phyloP scores from a whole-genome alignment of 2,113 vertebrate genomes.

The Nymphicus hollandicus region DNA sequence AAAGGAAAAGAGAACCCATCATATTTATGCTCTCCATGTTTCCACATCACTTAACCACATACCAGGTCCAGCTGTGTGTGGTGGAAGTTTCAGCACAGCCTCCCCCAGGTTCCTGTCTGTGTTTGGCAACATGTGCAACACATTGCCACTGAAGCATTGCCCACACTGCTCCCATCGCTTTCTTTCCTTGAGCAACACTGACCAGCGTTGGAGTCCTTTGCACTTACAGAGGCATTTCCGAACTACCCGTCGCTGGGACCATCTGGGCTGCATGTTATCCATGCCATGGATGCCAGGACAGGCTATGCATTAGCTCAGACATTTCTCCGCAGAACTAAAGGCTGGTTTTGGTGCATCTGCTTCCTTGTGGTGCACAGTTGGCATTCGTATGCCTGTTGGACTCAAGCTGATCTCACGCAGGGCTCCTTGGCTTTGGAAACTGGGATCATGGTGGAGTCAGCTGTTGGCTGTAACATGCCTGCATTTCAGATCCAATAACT shows the following conservation, averaged over 20 bases:
- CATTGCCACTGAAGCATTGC: neutral
- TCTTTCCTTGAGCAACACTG: neutral
- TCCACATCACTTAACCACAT: neutral
- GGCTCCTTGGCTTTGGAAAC: neutral
- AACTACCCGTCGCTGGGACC: neutral
- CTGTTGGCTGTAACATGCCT: neutral
- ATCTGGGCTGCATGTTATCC: neutral
- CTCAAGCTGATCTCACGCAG: neutral
- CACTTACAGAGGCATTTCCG: neutral
- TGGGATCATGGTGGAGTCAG: neutral
- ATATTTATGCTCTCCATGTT: neutral
- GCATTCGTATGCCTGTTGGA: neutral
- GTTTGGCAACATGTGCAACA: neutral
- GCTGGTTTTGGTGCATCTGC: neutral
- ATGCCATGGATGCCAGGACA: neutral
- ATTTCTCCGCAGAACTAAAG: neutral
- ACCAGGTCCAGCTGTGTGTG: neutral
- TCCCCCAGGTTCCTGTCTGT: neutral
- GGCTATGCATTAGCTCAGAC: rapidly evolving
- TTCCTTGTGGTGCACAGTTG: neutral
- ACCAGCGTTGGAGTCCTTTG: neutral
- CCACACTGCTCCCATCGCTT: rapidly evolving
- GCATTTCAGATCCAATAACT: neutral
- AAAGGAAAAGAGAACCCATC: neutral
- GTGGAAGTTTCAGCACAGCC: neutral